phyloP scores from a whole-genome alignment of 2,797 vertebrate species.

The Typhlichthys subterraneus region DNA sequence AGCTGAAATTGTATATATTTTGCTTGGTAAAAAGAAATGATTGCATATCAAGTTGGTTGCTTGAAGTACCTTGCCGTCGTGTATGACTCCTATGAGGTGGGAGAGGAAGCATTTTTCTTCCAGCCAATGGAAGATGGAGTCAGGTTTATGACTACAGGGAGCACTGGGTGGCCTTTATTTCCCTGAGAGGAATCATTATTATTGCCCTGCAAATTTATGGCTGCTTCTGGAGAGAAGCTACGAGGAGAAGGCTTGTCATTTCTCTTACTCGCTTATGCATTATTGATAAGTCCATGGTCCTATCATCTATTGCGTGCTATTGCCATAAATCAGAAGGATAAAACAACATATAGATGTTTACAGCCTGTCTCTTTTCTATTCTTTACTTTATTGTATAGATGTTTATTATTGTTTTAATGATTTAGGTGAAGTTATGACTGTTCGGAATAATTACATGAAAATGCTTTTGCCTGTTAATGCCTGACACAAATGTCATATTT shows the following conservation, averaged over 20 bases:
- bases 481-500: no score
- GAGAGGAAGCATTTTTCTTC: constrained; percentile 75
- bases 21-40: constrained; percentile 71
- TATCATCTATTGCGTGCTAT: constrained; percentile 70
- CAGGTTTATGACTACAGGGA: constrained; percentile 79
- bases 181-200: constrained; percentile 80
- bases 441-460: neutral
- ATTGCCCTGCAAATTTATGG: constrained; percentile 79
- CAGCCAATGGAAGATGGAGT: constrained; percentile 76
- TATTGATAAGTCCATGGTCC: constrained; percentile 77
- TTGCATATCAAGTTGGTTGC: constrained; percentile 76
- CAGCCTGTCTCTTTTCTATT: constrained; percentile 40
- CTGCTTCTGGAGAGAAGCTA: constrained; percentile 75
- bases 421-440: constrained; percentile 37
- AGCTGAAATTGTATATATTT: constrained; percentile 72
- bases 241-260: constrained; percentile 77
- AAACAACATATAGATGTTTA: constrained; percentile 57
- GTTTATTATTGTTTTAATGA: constrained; percentile 39
- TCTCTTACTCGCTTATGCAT: constrained; percentile 77
- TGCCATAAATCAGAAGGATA: constrained; percentile 64
- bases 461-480: no score
- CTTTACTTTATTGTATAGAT: constrained; percentile 41
- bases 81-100: constrained; percentile 71
- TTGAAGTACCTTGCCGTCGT: constrained; percentile 71
- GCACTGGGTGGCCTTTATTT: constrained; percentile 80